A percentile compares a stretch with the other conserved stretches of the same genome.
phyloP scores from a whole-genome alignment of 2,888 invertebrate genomes.

The Scelioninae gen. 2 region DNA sequence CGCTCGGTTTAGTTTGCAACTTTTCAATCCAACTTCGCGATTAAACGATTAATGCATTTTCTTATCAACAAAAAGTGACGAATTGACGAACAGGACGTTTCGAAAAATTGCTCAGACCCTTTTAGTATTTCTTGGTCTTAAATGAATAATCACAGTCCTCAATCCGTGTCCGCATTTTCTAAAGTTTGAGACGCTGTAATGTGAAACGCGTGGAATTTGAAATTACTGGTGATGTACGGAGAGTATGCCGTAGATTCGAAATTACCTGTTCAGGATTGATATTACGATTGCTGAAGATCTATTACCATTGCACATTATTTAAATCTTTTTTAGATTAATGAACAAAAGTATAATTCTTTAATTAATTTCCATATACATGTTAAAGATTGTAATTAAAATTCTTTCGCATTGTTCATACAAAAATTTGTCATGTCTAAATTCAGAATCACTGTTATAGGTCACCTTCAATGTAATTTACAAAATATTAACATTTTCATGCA shows the following conservation, averaged over 20 bases:
- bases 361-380: no score
- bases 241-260: conserved; percentile 11
- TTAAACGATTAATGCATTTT: conserved; percentile 13
- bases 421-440: no score
- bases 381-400: no score
- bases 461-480: no score
- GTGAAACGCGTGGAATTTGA: conserved; percentile 37
- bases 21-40: neutral
- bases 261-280: conserved; percentile 27
- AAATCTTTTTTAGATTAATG: no score
- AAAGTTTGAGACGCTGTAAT: conserved; percentile 28
- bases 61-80: neutral
- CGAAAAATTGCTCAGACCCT: conserved; percentile 13
- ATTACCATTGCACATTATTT: no score
- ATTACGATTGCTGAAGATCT: conserved; percentile 8
- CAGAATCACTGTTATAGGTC: no score
- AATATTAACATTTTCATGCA: no score
- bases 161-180: conserved; percentile 35
- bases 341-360: no score
- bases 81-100: neutral
- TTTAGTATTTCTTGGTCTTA: conserved; percentile 25
- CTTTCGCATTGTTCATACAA: no score
- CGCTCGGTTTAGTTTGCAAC: neutral
- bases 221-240: conserved; percentile 33
- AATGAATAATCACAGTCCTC: conserved; percentile 47